A percentile compares a stretch with the other conserved stretches of the same genome.
These are phyloP conservation scores for Leptinotarsa lineolata DNA, from an alignment of 1,140 invertebrate genomes.

Conservation along the genomic window DNA sequence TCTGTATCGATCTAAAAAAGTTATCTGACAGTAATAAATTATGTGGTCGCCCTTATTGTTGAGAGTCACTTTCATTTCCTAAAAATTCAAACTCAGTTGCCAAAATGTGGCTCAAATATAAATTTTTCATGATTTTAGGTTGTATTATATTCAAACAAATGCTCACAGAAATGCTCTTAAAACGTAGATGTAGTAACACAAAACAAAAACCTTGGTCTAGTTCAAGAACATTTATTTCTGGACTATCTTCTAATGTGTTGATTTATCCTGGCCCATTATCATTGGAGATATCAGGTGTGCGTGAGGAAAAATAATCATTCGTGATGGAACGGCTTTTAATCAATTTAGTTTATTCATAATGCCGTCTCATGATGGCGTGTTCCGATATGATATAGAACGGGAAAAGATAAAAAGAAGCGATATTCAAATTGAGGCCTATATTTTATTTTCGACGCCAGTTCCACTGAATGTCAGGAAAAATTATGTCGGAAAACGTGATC, in stretches of 20 bases:
- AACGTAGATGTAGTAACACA: too few relatives aligned
- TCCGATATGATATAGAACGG: slow-evolving; percentile 8
- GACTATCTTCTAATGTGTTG: neutral
- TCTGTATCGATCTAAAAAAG: too few relatives aligned
- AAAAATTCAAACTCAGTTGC: too few relatives aligned
- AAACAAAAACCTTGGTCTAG: too few relatives aligned
- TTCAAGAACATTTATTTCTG: neutral
- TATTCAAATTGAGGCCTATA: neutral
- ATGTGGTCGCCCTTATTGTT: too few relatives aligned
- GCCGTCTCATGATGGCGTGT: slow-evolving; percentile 2
- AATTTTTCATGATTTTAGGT: too few relatives aligned
- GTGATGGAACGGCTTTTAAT: slow-evolving; percentile 6
- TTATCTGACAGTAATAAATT: too few relatives aligned
- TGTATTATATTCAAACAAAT: too few relatives aligned
- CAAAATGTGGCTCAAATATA: too few relatives aligned
- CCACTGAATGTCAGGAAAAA: neutral
- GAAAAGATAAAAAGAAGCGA: neutral
- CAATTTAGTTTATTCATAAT: slow-evolving; percentile 7
- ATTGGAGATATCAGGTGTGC: neutral
- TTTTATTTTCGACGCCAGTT: neutral
- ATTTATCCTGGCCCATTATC: neutral
- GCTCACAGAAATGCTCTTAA: too few relatives aligned
- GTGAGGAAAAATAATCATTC: slow-evolving; percentile 8
- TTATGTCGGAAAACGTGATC: neutral
- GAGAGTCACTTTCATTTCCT: too few relatives aligned